Conservation (phyloP, 2,888 invertebrate species). For the Glaucopsyche alexis region DNA sequence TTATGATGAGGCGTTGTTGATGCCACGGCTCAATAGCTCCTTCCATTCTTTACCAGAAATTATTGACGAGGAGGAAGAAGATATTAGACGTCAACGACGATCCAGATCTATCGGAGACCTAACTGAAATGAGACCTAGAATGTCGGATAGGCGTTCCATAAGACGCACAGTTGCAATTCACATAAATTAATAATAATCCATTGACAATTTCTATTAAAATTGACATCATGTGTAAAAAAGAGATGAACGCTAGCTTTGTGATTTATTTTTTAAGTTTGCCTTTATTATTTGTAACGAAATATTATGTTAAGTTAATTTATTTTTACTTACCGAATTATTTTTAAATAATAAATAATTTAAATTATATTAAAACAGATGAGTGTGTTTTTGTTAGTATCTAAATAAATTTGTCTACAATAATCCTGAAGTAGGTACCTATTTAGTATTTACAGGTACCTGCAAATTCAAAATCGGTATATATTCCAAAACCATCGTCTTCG, state of each 20-base stretch:
- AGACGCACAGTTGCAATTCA: slow-evolving; percentile 64
- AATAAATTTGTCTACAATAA: no score
- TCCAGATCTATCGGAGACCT: slow-evolving; percentile 74
- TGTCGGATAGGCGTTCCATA: slow-evolving; percentile 63
- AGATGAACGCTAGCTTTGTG: neutral
- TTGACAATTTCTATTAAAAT: neutral
- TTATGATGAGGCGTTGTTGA: slow-evolving; percentile 87
- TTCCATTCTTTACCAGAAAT: slow-evolving; percentile 79
- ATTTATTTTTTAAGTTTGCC: neutral
- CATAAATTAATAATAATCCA: slow-evolving; percentile 41
- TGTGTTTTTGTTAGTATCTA: neutral
- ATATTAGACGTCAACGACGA: slow-evolving; percentile 55
- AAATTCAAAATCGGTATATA: no score
- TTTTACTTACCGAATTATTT: slow-evolving; percentile 8
- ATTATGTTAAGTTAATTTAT: slow-evolving; percentile 16
- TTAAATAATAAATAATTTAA: neutral
- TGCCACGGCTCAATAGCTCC: slow-evolving; percentile 84
- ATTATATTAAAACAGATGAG: no score
- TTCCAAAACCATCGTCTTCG: no score
- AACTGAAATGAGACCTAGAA: slow-evolving; percentile 58
- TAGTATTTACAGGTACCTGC: no score
- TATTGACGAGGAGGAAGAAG: slow-evolving; percentile 59
- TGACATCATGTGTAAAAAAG: neutral
- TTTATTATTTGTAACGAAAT: neutral
- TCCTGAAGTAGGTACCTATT: no score